Evolutionary conservation across 2,888 invertebrate species (phyloP), one percentile per base, ranked within the genome.

Genomic region (Endotricha flammealis): DNA sequence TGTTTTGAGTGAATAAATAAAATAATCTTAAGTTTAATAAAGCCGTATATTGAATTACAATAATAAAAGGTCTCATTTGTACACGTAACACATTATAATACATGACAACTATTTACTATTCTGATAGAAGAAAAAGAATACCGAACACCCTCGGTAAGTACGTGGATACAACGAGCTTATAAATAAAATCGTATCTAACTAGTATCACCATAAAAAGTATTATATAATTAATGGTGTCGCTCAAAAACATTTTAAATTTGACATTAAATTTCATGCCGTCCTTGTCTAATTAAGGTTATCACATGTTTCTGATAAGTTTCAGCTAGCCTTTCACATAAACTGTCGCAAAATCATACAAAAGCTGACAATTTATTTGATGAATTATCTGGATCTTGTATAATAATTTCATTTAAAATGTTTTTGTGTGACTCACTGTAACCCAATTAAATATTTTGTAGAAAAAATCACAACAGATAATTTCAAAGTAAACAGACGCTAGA

Each of bases 41-140:
- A 77, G 78, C 79, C 69, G 71, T 82, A 77, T 83, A 81, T 71
- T 79, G 64, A 70, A 74, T 75, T 68, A 62, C 62, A 58, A 57
- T 68, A 65, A 71, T 70, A 70, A 72, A 70, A 70, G 62, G 68
- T 65, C 57, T 71, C 63, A 60, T 70, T 71, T 74, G 71, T 78
- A 74, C 73, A 80, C 65, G 67, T 72, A 73, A 81, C 75, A 74
- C 67, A 57, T 67, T 62, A 64, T 70, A 61, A 64, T 71, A 78
- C 72, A 75, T 47, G 59, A 66, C 57, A 54, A 48, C 63, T 67
- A 68, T 52, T n/a, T 40, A 52, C 66, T 67, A 65, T 40, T 53
- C 53, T 60, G 50, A 65, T 62, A 59, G 54, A 59, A 50, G 59
- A 58, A 56, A 53, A 48, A 42, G 47, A 54, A 56, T 64, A 66